These are phyloP conservation scores for Sinosuthora webbiana DNA, from an alignment of 2,113 vertebrate genomes.

Conservation along the genomic window DNA sequence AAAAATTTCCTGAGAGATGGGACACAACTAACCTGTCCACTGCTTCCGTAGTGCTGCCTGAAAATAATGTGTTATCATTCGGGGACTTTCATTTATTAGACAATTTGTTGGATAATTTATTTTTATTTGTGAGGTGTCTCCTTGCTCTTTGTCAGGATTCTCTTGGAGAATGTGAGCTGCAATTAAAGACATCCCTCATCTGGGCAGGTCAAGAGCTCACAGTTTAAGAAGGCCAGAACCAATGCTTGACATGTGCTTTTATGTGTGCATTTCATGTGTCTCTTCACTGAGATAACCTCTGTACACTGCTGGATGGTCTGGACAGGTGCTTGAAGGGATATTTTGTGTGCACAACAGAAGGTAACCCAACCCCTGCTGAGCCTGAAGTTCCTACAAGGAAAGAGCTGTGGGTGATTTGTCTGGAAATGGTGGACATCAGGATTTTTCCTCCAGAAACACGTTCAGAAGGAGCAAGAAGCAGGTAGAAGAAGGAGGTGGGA, in stretches of 20 bases:
- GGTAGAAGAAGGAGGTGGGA: neutral
- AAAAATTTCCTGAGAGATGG: neutral
- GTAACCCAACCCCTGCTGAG: neutral
- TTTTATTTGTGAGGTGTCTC: neutral
- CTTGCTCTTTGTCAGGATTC: neutral
- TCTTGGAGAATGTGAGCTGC: neutral
- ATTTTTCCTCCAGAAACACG: neutral
- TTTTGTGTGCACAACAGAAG: neutral
- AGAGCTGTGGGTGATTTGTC: neutral
- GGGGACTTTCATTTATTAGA: neutral
- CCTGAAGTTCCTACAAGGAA: neutral
- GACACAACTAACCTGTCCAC: neutral
- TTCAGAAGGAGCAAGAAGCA: neutral
- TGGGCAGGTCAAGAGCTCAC: neutral
- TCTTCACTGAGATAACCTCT: neutral
- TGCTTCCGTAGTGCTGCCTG: neutral
- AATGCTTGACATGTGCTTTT: accelerated
- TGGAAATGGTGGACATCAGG: neutral
- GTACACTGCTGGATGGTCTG: neutral
- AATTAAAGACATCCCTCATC: neutral
- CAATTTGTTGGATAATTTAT: neutral
- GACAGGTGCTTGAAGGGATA: neutral
- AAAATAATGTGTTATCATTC: neutral
- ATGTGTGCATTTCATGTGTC: accelerated
- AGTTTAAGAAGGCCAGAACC: neutral